Percentiles rank a stretch among this genome's conserved stretches.
phyloP scores from a whole-genome alignment of 2,888 invertebrate species.

The Noctua pronuba region DNA sequence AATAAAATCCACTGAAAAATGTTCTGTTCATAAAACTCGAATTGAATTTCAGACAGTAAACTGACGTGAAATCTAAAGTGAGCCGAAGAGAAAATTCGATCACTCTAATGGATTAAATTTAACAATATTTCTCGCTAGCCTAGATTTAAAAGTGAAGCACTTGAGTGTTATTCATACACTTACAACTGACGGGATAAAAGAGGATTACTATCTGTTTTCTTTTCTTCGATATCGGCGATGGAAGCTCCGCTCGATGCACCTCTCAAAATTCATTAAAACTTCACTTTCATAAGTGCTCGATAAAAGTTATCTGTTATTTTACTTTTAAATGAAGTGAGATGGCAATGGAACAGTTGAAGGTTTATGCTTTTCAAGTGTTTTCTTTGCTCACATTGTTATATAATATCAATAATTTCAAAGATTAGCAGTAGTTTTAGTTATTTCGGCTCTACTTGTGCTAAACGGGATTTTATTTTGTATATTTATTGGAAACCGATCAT shows the following conservation, averaged over 20 bases:
- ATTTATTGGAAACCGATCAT: neutral
- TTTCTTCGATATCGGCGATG: neutral
- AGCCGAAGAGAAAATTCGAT: conserved; percentile 2
- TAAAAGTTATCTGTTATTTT: neutral
- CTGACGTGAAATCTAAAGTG: conserved; percentile 4
- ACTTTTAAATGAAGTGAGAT: neutral
- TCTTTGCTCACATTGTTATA: neutral
- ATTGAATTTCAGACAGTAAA: conserved; percentile 6
- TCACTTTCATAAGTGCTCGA: conserved; percentile 14
- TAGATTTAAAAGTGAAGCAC: conserved; percentile 10
- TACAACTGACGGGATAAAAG: conserved; percentile 9
- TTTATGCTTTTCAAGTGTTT: neutral
- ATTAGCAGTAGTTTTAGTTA: neutral
- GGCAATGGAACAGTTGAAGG: neutral
- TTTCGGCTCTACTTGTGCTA: neutral
- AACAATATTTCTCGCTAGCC: conserved; percentile 18
- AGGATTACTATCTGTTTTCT: conserved; percentile 7
- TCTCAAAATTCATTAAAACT: conserved; percentile 20
- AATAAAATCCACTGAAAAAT: neutral
- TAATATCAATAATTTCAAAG: neutral
- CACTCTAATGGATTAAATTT: conserved; percentile 10
- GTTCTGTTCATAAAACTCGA: neutral
- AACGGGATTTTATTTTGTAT: neutral
- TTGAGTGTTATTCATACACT: conserved; percentile 11
- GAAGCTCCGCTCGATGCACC: conserved; percentile 1